Percentiles rank a stretch among this genome's conserved stretches.
Conservation (phyloP, 2,888 invertebrate genomes). For the Sphaerophoria taeniata region DNA sequence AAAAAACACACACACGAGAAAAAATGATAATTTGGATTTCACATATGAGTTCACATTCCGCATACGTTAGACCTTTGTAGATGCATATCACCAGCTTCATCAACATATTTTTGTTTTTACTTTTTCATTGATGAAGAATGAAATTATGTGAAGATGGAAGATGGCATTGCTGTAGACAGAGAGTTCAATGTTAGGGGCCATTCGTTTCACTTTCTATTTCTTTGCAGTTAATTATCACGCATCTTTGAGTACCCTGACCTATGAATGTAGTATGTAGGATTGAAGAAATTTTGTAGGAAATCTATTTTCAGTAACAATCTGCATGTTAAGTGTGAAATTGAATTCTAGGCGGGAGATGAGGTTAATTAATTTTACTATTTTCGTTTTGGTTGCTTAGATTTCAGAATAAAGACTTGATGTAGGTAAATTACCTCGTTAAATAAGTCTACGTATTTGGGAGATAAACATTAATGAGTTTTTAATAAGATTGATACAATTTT, state of each 20-base stretch:
- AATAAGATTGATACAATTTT: too few species aligned
- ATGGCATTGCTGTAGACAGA: neutral
- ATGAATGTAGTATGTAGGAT: neutral
- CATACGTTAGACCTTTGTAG: conserved; percentile 4
- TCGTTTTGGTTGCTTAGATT: too few species aligned
- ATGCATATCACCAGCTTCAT: conserved; percentile 2
- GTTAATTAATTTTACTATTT: conserved; percentile 9
- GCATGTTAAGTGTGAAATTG: conserved; percentile 23
- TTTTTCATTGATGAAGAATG: neutral
- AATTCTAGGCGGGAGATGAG: neutral
- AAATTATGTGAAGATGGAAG: conserved; percentile 22
- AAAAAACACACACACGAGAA: neutral
- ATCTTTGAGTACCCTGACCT: conserved; percentile 27
- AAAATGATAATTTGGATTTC: conserved; percentile 48
- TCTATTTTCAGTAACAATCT: neutral
- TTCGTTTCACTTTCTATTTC: conserved; percentile 66
- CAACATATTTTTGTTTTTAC: neutral
- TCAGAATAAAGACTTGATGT: too few species aligned
- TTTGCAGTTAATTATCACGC: conserved; percentile 47
- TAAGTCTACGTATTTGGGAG: too few species aligned
- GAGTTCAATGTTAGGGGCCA: conserved; percentile 56
- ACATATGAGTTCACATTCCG: conserved; percentile 45
- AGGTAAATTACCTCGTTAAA: too few species aligned
- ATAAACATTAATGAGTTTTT: too few species aligned
- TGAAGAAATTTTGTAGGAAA: neutral